These are phyloP conservation scores for Hedya salicella DNA, from an alignment of 2,888 invertebrate genomes.

Conservation along the genomic window DNA sequence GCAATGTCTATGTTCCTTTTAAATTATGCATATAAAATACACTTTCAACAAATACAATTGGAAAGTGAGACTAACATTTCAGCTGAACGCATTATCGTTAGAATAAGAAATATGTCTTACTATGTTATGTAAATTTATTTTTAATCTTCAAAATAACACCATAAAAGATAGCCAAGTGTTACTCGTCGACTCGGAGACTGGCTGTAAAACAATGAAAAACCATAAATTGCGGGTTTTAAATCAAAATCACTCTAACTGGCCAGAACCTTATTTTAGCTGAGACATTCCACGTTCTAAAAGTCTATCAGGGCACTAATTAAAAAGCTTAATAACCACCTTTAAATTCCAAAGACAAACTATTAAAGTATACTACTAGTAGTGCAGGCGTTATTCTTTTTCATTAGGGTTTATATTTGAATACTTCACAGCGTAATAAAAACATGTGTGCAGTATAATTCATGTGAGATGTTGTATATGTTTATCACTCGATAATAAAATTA, in stretches of 20 bases:
- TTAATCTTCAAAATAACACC: no score
- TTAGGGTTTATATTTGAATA: conserved; percentile 1
- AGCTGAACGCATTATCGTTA: background rate
- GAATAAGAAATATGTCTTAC: background rate
- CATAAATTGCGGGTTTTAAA: conserved; percentile 65
- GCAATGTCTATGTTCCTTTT: conserved; percentile 18
- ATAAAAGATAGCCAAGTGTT: conserved; percentile 29
- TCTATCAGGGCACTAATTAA: conserved; percentile 74
- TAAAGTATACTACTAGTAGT: conserved; percentile 51
- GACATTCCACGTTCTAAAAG: conserved; percentile 65
- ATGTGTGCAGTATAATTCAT: background rate
- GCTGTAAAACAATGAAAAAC: conserved; percentile 69
- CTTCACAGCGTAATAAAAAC: background rate
- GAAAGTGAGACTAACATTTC: conserved; percentile 3
- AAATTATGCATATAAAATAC: background rate
- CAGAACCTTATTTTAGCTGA: conserved; percentile 62
- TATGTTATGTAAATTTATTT: background rate
- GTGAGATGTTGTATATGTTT: conserved; percentile 22
- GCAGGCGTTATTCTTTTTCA: background rate
- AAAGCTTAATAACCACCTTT: conserved; percentile 76
- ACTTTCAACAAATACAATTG: background rate
- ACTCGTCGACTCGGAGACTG: conserved; percentile 32
- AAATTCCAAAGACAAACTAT: conserved; percentile 79
- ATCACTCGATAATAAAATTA: conserved; percentile 8
- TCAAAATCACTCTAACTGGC: conserved; percentile 64